A percentile compares a stretch with the other conserved stretches of the same genome.
These are phyloP conservation scores for Platysteira castanea DNA, from an alignment of 2,113 vertebrate species.

Conservation along the genomic window DNA sequence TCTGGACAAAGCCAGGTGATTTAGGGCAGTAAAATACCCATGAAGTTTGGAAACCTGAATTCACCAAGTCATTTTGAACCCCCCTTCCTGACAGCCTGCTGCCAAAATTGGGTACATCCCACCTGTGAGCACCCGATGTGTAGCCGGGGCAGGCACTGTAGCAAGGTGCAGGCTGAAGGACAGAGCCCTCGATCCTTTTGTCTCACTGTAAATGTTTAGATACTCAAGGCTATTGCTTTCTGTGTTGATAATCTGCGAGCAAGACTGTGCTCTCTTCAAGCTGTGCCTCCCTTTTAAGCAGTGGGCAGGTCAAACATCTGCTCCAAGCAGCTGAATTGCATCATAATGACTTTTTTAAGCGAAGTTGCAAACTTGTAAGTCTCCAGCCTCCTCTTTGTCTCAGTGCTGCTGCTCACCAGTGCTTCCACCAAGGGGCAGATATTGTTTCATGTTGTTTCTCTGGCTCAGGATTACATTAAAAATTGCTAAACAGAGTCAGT, in stretches of 20 bases:
- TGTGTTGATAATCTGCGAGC: neutral
- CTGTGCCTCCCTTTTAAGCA: neutral
- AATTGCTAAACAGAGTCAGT: neutral
- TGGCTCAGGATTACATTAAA: neutral
- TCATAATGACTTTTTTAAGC: neutral
- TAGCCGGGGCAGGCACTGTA: fast-evolving
- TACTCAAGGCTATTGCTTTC: neutral
- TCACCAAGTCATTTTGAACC: neutral
- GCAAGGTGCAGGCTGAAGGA: neutral
- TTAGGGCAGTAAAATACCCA: neutral
- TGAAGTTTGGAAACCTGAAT: neutral
- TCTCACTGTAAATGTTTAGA: neutral
- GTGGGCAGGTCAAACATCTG: slow-evolving; percentile 43
- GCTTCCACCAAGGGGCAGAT: neutral
- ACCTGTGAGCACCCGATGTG: neutral
- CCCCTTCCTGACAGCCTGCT: neutral
- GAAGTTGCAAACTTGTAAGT: neutral
- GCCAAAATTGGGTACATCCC: neutral
- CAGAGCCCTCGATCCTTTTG: neutral
- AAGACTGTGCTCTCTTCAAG: neutral
- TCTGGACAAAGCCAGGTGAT: neutral
- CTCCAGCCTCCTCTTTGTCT: neutral
- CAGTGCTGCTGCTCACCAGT: neutral
- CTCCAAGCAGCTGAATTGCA: neutral
- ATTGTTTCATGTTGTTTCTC: neutral